Evolutionary conservation across 2,113 vertebrate species (phyloP).

Genomic region (Ictidomys tridecemlineatus): DNA sequence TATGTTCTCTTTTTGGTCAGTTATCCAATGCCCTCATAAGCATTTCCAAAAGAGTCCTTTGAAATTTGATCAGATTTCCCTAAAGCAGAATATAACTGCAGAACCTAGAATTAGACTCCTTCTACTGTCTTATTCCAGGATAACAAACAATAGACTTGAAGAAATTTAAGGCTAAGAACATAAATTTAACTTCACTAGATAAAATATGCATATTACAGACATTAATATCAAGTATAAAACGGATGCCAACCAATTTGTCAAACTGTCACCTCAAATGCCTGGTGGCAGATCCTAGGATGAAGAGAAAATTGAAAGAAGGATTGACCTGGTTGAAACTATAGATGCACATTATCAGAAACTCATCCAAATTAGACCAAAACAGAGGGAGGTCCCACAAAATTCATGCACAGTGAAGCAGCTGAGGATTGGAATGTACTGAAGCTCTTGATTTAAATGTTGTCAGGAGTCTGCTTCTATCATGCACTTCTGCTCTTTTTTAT

Average conservation of each 20-base stretch:
- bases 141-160: not conserved
- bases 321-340: not conserved
- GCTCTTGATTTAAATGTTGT: not conserved
- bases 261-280: not conserved
- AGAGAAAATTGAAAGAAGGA: not conserved
- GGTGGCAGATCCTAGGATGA: not conserved
- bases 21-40: not conserved
- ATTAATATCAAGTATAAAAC: not conserved
- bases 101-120: not conserved
- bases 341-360: not conserved
- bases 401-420: not conserved
- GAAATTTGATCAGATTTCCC: not conserved
- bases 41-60: not conserved
- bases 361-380: not conserved
- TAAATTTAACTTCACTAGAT: not conserved
- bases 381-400: not conserved
- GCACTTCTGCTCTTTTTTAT: not conserved
- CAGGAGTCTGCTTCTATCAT: not conserved
- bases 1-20: not conserved
- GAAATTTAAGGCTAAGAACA: not conserved
- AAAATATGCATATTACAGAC: not conserved
- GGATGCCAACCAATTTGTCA: not conserved
- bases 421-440: not conserved
- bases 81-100: not conserved
- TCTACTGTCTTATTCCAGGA: not conserved